Percentiles rank a stretch among this genome's conserved stretches.
These are phyloP conservation scores for Clarias platycephalus DNA, from an alignment of 2,797 vertebrate genomes.

Conservation along the genomic window DNA sequence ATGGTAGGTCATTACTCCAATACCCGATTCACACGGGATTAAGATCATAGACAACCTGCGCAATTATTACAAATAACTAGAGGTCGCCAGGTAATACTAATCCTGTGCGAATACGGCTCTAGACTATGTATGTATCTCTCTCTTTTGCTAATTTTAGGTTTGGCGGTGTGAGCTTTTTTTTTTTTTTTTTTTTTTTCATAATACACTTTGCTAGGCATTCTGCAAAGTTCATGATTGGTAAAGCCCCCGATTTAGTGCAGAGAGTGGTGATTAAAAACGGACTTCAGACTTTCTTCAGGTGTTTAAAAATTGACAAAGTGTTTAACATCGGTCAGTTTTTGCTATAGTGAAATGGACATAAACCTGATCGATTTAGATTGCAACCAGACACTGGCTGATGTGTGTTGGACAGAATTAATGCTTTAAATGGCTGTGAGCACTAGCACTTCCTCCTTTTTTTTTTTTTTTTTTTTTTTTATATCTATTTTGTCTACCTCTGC, in stretches of 20 bases:
- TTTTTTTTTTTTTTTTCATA: neutral
- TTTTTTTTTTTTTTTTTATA: neutral
- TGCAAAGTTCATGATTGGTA: no score
- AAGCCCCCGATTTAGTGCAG: neutral
- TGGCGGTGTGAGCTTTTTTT: neutral
- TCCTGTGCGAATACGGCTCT: no score
- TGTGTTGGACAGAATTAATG: no score
- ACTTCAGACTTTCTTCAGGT: neutral
- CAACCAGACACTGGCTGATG: neutral
- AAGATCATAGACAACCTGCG: no score
- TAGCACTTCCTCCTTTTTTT: neutral
- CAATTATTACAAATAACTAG: no score
- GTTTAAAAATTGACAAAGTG: neutral
- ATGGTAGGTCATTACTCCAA: no score
- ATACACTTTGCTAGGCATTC: neutral
- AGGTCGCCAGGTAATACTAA: no score
- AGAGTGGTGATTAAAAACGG: neutral
- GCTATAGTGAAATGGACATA: neutral
- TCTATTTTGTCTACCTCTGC: slow-evolving; percentile 57
- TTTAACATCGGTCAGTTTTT: neutral
- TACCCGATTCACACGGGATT: no score
- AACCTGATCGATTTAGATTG: neutral
- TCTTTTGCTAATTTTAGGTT: neutral
- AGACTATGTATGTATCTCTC: neutral
- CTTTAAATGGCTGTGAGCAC: neutral